Conservation (phyloP, 2,888 invertebrate species). For the Caenorhabditis sp. region DNA sequence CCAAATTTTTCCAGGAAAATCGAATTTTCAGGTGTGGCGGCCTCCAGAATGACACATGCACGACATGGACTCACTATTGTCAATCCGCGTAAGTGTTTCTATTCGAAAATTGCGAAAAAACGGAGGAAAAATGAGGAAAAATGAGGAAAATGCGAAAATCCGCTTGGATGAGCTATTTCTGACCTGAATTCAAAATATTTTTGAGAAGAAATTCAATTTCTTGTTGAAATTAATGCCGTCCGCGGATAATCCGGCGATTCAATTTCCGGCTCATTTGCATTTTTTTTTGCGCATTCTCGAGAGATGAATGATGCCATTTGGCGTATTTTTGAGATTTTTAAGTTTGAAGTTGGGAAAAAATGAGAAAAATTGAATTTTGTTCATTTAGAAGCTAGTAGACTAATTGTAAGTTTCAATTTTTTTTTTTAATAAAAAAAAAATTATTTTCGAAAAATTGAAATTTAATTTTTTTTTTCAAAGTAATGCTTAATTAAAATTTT, state of each 20-base stretch:
- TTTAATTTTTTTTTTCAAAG: too few relatives aligned
- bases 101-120: not conserved
- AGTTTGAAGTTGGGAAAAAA: too few relatives aligned
- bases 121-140: too few relatives aligned
- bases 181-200: not conserved
- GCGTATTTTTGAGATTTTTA: too few relatives aligned
- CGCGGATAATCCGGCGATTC: not conserved
- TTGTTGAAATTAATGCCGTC: not conserved
- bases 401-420: too few relatives aligned
- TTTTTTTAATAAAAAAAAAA: too few relatives aligned
- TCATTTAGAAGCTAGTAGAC: too few relatives aligned
- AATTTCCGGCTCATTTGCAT: conserved; percentile 10
- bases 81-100: conserved; percentile 17
- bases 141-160: too few relatives aligned
- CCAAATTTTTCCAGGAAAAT: conserved; percentile 6
- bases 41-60: conserved; percentile 29
- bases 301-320: not conserved
- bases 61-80: conserved; percentile 36
- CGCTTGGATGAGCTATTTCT: not conserved
- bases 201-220: not conserved
- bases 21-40: conserved; percentile 42
- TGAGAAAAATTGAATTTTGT: too few relatives aligned
- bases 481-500: too few relatives aligned
- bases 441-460: too few relatives aligned
- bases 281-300: not conserved